Conservation (phyloP, 2,113 vertebrate species). For the Paracyprichromis sp. region DNA sequence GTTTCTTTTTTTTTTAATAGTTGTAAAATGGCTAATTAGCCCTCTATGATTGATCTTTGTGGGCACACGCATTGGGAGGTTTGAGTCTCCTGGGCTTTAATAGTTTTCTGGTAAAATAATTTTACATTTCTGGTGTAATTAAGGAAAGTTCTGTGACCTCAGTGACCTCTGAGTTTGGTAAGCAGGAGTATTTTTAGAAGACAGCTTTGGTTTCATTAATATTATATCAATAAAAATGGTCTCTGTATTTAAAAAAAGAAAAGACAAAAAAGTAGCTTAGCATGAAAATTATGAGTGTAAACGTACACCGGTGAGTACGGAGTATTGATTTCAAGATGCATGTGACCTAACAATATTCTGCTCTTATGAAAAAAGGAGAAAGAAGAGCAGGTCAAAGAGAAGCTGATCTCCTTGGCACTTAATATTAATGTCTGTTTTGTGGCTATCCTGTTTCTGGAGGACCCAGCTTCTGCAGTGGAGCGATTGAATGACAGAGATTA, state of each 20-base stretch:
- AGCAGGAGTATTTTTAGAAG: not conserved
- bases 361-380: conserved; percentile 24
- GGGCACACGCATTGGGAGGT: conserved; percentile 28
- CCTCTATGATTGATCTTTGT: conserved; percentile 49
- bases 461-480: conserved; percentile 49
- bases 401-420: conserved; percentile 53
- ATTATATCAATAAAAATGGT: not conserved
- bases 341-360: conserved; percentile 8
- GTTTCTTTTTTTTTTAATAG: conserved; percentile 24
- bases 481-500: conserved; percentile 63
- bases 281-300: not conserved
- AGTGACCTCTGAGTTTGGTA: not conserved
- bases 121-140: conserved; percentile 51
- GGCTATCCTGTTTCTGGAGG: conserved; percentile 57
- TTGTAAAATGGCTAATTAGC: conserved; percentile 62
- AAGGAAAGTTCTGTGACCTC: conserved; percentile 21
- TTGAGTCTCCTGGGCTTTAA: conserved; percentile 46
- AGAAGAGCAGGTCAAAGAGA: conserved; percentile 15
- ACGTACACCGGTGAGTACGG: not conserved
- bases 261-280: not conserved
- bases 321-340: conserved; percentile 21
- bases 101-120: conserved; percentile 57
- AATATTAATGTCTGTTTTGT: conserved; percentile 70
- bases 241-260: not conserved
- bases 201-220: not conserved